phyloP scores from a whole-genome alignment of 2,797 vertebrate species.

The Netta rufina region DNA sequence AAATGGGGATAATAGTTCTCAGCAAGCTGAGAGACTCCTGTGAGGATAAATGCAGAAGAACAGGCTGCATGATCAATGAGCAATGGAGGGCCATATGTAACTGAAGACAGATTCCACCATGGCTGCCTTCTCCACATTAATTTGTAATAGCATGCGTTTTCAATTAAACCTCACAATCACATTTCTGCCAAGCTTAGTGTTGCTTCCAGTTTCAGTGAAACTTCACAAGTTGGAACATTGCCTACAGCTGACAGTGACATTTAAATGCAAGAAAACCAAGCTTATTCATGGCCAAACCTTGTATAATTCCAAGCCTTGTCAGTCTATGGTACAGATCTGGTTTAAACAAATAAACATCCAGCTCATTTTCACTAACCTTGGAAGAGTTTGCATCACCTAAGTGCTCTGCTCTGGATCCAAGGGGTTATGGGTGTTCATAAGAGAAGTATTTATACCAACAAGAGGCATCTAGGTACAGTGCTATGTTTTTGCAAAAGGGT shows the following conservation, averaged over 20 bases:
- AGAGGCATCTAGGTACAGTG: neutral
- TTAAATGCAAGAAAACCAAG: conserved; percentile 57
- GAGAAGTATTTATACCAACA: neutral
- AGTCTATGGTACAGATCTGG: neutral
- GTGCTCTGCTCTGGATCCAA: neutral
- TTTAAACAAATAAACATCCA: conserved; percentile 49
- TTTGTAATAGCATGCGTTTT: conserved; percentile 59
- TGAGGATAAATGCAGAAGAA: neutral
- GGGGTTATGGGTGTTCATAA: neutral
- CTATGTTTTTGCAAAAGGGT: neutral
- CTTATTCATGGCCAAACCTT: conserved; percentile 7
- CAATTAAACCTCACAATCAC: conserved; percentile 44
- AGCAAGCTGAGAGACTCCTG: neutral
- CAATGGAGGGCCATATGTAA: conserved; percentile 36
- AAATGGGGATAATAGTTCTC: neutral
- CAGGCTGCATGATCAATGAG: conserved; percentile 22
- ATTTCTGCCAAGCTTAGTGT: conserved; percentile 62
- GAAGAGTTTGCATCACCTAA: neutral
- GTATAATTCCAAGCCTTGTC: conserved; percentile 21
- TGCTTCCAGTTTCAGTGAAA: conserved; percentile 60
- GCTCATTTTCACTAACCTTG: conserved; percentile 9
- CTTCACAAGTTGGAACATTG: conserved; percentile 57
- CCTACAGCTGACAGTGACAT: conserved; percentile 63
- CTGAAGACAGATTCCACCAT: neutral
- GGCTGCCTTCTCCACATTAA: conserved; percentile 49